Evolutionary conservation across 2,113 vertebrate species (phyloP).

Genomic region (Erythrocercus mccallii): DNA sequence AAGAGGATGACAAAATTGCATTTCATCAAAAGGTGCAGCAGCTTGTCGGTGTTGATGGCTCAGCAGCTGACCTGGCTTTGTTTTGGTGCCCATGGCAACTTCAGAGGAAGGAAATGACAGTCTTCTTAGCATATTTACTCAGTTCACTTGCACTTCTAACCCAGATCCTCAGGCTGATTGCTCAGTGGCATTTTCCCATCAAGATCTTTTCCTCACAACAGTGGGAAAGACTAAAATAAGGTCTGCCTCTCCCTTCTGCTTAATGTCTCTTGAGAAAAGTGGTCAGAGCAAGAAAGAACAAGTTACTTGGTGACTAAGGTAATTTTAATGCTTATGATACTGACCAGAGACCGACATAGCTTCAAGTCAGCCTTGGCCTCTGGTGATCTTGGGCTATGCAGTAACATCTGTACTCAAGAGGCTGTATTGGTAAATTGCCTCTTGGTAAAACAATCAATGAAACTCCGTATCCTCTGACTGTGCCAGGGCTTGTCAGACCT

Average conservation of each 20-base stretch:
- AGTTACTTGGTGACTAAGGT: neutral
- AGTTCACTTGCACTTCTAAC: conserved; percentile 47
- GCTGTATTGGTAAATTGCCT: neutral
- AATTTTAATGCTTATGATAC: neutral
- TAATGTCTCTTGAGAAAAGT: neutral
- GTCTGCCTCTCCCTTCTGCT: neutral
- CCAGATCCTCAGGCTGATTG: neutral
- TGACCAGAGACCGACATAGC: neutral
- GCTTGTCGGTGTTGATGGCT: neutral
- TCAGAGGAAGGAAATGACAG: conserved; percentile 35
- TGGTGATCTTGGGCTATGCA: neutral
- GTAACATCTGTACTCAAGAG: neutral
- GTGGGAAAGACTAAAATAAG: conserved; percentile 3
- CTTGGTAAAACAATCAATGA: neutral
- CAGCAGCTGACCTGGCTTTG: neutral
- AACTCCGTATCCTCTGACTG: neutral
- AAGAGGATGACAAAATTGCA: neutral
- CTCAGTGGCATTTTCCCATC: conserved; percentile 6
- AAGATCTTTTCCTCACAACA: neutral
- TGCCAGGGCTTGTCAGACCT: neutral
- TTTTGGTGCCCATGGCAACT: conserved; percentile 41
- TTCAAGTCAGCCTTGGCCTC: neutral
- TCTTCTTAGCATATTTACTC: neutral
- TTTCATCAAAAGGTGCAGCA: neutral
- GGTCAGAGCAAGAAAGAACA: neutral